Conservation (phyloP, 1,140 invertebrate genomes). For the Heliconius nattereri region DNA sequence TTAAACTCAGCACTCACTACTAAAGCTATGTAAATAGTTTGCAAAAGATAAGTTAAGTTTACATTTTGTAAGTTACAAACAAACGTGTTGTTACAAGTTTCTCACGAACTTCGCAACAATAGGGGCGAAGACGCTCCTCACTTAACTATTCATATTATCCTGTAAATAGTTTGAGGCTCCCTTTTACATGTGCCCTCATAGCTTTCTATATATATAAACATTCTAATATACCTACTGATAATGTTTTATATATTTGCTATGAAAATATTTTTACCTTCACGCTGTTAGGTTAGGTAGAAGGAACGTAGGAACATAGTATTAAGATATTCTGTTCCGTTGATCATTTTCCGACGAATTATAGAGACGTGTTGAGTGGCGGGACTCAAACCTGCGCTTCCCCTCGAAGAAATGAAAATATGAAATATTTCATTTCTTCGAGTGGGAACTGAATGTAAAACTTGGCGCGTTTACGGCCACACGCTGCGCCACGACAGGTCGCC, state of each 20-base stretch:
- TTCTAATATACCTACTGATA: not conserved
- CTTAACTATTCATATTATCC: conserved; percentile 14
- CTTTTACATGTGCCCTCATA: not conserved
- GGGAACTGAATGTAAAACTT: too few species aligned
- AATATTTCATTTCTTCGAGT: too few species aligned
- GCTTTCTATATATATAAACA: not conserved
- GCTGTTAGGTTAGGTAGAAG: not conserved
- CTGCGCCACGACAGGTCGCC: too few species aligned
- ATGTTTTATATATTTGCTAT: too few species aligned
- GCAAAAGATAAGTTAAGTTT: not conserved
- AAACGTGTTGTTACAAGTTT: conserved; percentile 19
- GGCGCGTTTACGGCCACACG: too few species aligned
- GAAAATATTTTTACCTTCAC: not conserved
- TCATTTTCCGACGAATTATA: too few species aligned
- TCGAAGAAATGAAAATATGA: too few species aligned
- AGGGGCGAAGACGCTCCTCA: not conserved
- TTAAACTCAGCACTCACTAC: not conserved
- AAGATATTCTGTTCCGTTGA: not conserved
- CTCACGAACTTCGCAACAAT: not conserved
- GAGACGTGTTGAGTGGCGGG: too few species aligned
- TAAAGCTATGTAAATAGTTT: not conserved
- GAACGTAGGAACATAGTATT: not conserved
- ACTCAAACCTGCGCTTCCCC: too few species aligned
- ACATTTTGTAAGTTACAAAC: conserved; percentile 16
- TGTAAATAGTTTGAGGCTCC: not conserved